A percentile compares a stretch with the other conserved stretches of the same genome.
Evolutionary conservation across 2,797 vertebrate genomes (phyloP).

Genomic region (Falco berigora): DNA sequence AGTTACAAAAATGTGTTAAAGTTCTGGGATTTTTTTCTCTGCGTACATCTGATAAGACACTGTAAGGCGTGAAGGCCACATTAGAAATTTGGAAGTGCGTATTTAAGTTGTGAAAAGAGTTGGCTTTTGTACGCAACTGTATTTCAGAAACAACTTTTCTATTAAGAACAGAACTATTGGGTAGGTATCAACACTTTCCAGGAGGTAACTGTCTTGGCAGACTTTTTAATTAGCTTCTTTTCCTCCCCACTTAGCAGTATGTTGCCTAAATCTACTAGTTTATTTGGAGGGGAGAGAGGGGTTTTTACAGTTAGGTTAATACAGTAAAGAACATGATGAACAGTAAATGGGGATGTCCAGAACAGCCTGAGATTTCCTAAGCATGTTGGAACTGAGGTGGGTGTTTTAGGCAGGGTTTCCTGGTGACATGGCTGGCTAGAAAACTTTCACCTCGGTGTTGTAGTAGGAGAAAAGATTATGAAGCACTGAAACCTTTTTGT

Average conservation of each 20-base stretch:
- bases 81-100: not conserved
- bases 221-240: not conserved
- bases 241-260: not conserved
- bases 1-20: not conserved
- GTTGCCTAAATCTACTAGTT: not conserved
- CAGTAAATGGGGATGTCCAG: not conserved
- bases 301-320: not conserved
- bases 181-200: not conserved
- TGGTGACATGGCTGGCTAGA: not conserved
- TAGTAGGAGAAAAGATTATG: not conserved
- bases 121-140: not conserved
- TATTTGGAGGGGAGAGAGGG: not conserved
- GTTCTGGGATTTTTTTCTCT: not conserved
- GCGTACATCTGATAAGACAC: not conserved
- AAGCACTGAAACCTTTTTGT: not conserved
- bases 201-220: not conserved
- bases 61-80: not conserved
- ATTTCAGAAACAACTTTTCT: not conserved
- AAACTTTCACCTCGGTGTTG: not conserved
- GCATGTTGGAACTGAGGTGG: not conserved
- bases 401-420: not conserved
- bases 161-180: not conserved
- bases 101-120: not conserved
- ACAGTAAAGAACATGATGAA: not conserved
- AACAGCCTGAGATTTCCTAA: not conserved